Evolutionary conservation across 1,140 invertebrate genomes (phyloP).

Genomic region (Neotoxoptera formosana): DNA sequence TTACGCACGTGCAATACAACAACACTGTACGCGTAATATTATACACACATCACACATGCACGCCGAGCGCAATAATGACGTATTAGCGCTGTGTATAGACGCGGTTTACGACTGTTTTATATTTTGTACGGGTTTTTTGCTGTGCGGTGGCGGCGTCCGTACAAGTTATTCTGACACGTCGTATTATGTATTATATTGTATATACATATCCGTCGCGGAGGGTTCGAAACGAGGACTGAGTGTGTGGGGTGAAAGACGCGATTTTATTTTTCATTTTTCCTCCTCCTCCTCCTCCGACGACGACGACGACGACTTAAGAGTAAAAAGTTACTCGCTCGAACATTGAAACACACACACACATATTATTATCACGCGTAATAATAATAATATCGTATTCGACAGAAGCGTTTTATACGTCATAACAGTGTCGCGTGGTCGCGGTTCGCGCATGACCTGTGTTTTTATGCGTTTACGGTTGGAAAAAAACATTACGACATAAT

Average conservation of each 20-base stretch:
- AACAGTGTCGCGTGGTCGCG: background rate
- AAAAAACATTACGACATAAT: background rate
- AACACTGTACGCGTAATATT: background rate
- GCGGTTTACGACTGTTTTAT: constrained; percentile 44
- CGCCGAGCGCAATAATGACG: constrained; percentile 19
- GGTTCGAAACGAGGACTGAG: background rate
- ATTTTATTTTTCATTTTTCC: constrained; percentile 33
- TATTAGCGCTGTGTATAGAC: background rate
- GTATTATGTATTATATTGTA: background rate
- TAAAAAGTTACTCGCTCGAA: constrained; percentile 21
- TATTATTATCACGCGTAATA: background rate
- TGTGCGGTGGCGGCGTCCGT: background rate
- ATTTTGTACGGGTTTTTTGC: constrained; percentile 34
- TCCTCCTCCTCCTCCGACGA: too few relatives aligned
- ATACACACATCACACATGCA: too few relatives aligned
- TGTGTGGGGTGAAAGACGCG: background rate
- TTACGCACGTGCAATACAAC: constrained; percentile 9
- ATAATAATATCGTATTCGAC: background rate
- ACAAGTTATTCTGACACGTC: constrained; percentile 17
- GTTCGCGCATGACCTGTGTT: background rate
- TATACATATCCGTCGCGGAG: background rate
- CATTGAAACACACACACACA: background rate
- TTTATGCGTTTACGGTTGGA: background rate
- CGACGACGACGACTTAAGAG: background rate
- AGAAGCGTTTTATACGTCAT: background rate